Conservation (phyloP, 2,113 vertebrate genomes). For the Pangasianodon gigas region DNA sequence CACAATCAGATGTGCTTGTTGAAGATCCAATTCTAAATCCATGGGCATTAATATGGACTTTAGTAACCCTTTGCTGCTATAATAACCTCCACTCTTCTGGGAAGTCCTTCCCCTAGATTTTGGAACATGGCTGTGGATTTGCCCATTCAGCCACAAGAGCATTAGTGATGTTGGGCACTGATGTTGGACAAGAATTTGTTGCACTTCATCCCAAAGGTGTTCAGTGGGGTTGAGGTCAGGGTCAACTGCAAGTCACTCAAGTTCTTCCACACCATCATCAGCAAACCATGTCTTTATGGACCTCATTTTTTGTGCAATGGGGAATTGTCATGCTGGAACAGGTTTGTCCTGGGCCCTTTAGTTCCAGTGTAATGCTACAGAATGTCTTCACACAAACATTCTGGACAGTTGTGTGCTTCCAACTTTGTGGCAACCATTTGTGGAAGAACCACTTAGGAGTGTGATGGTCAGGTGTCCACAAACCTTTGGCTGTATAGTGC, state of each 20-base stretch:
- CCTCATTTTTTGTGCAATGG: not conserved
- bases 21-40: not conserved
- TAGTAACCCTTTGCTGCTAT: not conserved
- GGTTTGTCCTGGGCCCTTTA: not conserved
- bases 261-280: not conserved
- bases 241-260: not conserved
- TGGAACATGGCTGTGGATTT: not conserved
- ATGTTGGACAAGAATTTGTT: not conserved
- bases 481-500: not conserved
- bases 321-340: not conserved
- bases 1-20: not conserved
- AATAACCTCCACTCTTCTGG: slow-evolving; percentile 1
- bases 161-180: not conserved
- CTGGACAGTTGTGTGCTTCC: not conserved
- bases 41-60: not conserved
- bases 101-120: not conserved
- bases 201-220: not conserved
- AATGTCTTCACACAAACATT: not conserved
- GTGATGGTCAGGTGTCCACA: not conserved
- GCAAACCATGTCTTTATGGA: not conserved
- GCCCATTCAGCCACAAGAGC: not conserved
- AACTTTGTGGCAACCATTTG: not conserved
- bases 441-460: no score
- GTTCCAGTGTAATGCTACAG: not conserved
- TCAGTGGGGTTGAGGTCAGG: not conserved